Evolutionary conservation across 1,140 invertebrate genomes (phyloP).

Genomic region (Holotrichia oblita): DNA sequence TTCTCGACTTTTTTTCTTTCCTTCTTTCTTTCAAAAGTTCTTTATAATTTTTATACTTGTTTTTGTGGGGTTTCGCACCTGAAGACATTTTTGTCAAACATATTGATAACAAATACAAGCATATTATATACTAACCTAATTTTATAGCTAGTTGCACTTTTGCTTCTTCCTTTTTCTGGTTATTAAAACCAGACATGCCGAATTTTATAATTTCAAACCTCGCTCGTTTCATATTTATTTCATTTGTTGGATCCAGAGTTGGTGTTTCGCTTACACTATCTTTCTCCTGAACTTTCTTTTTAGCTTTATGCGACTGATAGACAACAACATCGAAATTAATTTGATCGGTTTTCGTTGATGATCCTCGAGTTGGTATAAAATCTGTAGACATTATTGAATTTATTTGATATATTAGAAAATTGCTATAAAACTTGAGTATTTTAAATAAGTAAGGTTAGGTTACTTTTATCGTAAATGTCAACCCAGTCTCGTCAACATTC

Average conservation of each 20-base stretch:
- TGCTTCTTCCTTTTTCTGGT: conserved; percentile 66
- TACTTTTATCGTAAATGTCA: too few relatives aligned
- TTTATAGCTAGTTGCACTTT: conserved; percentile 69
- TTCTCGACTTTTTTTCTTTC: conserved; percentile 57
- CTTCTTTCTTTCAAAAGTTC: conserved; percentile 61
- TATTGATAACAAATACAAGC: not conserved
- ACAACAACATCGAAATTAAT: conserved; percentile 63
- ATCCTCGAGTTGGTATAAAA: conserved; percentile 66
- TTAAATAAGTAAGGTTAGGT: too few relatives aligned
- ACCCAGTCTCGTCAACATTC: too few relatives aligned
- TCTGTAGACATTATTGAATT: conserved; percentile 42
- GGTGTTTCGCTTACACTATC: conserved; percentile 38
- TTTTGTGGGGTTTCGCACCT: conserved; percentile 71
- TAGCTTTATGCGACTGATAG: conserved; percentile 65
- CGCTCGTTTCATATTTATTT: conserved; percentile 68
- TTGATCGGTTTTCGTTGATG: conserved; percentile 62
- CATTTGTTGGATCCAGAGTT: conserved; percentile 53
- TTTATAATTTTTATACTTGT: conserved; percentile 69
- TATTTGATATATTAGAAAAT: not conserved
- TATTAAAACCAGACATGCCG: conserved; percentile 69
- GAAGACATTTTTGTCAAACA: conserved; percentile 46
- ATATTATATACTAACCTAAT: conserved; percentile 62
- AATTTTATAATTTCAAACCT: conserved; percentile 73
- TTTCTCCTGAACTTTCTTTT: conserved; percentile 52
- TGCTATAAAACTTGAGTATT: too few relatives aligned